Percentiles rank a stretch among this genome's conserved stretches.
Evolutionary conservation across 2,797 vertebrate species (phyloP).

Genomic region (Pipistrellus pipistrellus): DNA sequence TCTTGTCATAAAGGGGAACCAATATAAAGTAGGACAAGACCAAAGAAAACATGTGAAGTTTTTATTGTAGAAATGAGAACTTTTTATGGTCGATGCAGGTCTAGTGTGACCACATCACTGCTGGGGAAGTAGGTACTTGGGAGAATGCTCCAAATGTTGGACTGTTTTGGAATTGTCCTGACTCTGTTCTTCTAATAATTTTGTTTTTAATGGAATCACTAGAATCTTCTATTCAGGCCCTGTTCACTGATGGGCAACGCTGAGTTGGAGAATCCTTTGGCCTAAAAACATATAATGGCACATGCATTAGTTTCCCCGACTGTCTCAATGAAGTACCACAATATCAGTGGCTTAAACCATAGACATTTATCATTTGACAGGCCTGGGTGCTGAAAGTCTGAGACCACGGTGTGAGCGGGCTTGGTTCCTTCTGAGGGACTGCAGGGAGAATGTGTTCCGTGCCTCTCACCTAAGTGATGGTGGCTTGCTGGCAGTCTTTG

Average conservation of each 20-base stretch:
- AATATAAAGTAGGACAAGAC: constrained; percentile 75
- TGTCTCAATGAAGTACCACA: background rate
- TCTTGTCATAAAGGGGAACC: constrained; percentile 72
- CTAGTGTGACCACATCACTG: background rate
- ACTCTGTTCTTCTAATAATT: background rate
- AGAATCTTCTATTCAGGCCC: background rate
- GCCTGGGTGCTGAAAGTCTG: background rate
- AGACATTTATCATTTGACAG: background rate
- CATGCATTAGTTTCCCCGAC: background rate
- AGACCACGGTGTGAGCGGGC: background rate
- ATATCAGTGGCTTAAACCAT: background rate
- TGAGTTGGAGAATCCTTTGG: background rate
- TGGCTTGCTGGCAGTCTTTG: background rate
- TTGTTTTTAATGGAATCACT: constrained; percentile 25
- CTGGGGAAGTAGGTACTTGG: background rate
- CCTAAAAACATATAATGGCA: background rate
- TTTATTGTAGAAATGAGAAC: constrained; percentile 74
- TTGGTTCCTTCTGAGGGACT: background rate
- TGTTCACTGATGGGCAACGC: background rate
- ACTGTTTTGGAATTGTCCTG: background rate
- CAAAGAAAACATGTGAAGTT: constrained; percentile 78
- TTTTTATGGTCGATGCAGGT: constrained; percentile 66
- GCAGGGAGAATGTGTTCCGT: background rate
- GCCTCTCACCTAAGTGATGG: background rate
- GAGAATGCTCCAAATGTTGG: background rate